Base-by-base conservation (phyloP, 2,888 invertebrate genomes). In the Cryptus viduatorius region DNA sequence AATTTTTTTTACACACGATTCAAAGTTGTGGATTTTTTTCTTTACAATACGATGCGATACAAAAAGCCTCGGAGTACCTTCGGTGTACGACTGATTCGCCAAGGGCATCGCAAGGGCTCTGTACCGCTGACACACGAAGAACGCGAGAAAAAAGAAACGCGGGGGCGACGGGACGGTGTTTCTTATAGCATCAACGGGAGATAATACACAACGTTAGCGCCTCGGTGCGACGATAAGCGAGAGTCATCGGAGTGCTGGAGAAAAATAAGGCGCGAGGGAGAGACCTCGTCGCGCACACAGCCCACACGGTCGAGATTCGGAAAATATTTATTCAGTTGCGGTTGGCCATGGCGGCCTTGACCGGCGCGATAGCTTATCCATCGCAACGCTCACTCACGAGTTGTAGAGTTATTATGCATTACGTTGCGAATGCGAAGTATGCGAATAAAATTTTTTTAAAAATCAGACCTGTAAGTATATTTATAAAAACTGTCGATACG, bases 271-370 rank as follows among this genome's bases (percentile, higher is more conserved):
- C 44, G 4, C 37, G 69, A 61, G 37, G 42, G n/a, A 16, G 37
- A 37, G 16, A 44, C 19, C 56, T 56, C 56, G 37, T 16, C 14
- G 16, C 72, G 24, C 24, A n/a, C 42, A 8, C 31, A 61, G 37
- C 44, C 37, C 10, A 73, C 10, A 73, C 69, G 50, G 46, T 61
- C 48, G 67, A 77, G 77, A 72, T 79, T 76, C 59, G 79, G 10
- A 79, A 82, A 86, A 86, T 86, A 84, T 86, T 86, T 86, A 82
- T 84, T 78, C 80, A 79, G 64, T 83, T 56, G 50, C 71, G 72
- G 53, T 79, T 75, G 46, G 61, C 83, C 71, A 53, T 64, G 75
- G 59, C 75, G 80, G 82, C 83, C 86, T 86, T 86, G 86, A 86
- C 79, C 81, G 81, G 50, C 48, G 61, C 24, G 77, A 86, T 84